Base-by-base conservation (phyloP, 2,113 vertebrate species). In the Chitala chitala region DNA sequence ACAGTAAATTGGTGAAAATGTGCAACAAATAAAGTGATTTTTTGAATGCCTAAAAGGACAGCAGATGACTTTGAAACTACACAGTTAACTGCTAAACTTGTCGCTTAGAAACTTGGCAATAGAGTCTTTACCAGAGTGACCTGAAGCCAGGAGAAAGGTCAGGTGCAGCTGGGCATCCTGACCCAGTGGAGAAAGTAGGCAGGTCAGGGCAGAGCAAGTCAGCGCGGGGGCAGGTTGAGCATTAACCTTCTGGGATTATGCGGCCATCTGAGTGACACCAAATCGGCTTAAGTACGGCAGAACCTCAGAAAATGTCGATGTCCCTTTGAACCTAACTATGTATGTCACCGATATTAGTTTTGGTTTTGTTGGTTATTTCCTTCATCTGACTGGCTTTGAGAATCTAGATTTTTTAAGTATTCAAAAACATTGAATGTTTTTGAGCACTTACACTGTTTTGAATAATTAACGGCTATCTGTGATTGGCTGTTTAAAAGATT, bases 281-380 rank as follows among this genome's bases (percentile, higher is more conserved):
- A 66, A 66, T 24, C 4, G 20, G 42, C n/a, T 7, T 26, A 46
- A n/a, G 8, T 26, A 46, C n/a, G 17, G 12, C 4, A 61, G 29
- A 36, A 12, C 5, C 2, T 2, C 3, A 10, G 64, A 12, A 10
- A 13, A 46, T 69, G 9, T 10, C 13, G n/a, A n/a, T 17, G 20
- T 71, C 33, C 24, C 17, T 71, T 24, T 53, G 36, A n/a, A 17
- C 26, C 3, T 40, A 55, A 71, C 53, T 71, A 2, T 56, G 69
- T n/a, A n/a, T 22, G 22, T 79, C 76, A 74, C 85, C 84, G 86
- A 87, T 84, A 86, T 40, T 81, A 81, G 82, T 79, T 38, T 63
- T 63, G 31, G 31, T 20, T 20, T 63, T 63, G 31, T 20, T 33
- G 6, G 44, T 29, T 38, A 33, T 63, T 63, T 38, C 33, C 59